These are phyloP conservation scores for Actinemys pallida DNA, from an alignment of 2,113 vertebrate species.

Conservation along the genomic window DNA sequence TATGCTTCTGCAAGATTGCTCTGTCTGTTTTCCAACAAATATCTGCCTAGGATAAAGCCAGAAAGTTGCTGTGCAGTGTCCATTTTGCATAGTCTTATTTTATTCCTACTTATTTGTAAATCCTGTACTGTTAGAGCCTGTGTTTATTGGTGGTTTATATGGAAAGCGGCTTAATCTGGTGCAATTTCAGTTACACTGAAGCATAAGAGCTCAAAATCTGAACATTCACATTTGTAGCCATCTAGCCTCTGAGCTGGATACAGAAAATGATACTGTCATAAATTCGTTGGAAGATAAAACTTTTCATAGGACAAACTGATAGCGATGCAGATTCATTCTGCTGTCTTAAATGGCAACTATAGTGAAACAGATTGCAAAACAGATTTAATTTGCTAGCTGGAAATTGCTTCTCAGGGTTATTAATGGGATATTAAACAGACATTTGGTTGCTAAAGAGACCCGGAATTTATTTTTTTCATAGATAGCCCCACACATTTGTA, in stretches of 20 bases:
- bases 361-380: conserved; percentile 57
- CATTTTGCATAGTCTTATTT: conserved; percentile 12
- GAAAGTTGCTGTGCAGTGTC: conserved; percentile 53
- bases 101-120: conserved; percentile 21
- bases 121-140: neutral
- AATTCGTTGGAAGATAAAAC: conserved; percentile 5
- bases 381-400: conserved; percentile 56
- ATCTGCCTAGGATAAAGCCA: conserved; percentile 53
- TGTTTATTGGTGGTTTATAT: conserved; percentile 20
- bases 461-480: conserved; percentile 30
- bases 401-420: conserved; percentile 51
- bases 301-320: neutral
- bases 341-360: conserved; percentile 55
- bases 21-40: conserved; percentile 49
- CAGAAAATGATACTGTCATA: neutral
- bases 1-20: conserved; percentile 40
- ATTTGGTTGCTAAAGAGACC: conserved; percentile 32
- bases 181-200: neutral
- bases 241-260: neutral
- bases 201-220: conserved; percentile 5
- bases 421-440: neutral
- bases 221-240: neutral
- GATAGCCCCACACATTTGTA: conserved; percentile 21
- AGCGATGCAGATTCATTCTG: neutral
- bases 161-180: conserved; percentile 9